phyloP scores from a whole-genome alignment of 2,113 vertebrate genomes.

The Chauna torquata region DNA sequence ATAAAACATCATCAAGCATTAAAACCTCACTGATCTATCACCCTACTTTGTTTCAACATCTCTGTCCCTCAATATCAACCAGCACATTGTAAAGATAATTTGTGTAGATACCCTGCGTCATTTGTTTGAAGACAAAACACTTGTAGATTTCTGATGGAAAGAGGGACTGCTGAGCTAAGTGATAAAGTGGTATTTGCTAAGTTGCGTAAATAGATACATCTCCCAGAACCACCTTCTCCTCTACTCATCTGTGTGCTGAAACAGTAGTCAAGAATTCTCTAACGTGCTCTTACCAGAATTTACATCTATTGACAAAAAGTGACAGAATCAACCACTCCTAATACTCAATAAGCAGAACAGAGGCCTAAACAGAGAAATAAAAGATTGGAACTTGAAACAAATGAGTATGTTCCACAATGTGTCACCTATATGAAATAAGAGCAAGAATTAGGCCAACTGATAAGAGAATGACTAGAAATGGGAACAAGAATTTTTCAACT shows the following conservation, averaged over 20 bases:
- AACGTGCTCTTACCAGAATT: not conserved
- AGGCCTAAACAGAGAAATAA: not conserved
- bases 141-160: not conserved
- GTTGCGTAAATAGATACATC: not conserved
- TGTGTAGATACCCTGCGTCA: not conserved
- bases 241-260: not conserved
- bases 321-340: not conserved
- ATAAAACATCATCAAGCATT: not conserved
- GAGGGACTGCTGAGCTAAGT: not conserved
- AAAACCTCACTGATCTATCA: not conserved
- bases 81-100: not conserved
- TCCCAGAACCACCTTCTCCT: not conserved
- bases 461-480: not conserved
- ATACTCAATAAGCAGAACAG: not conserved
- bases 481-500: not conserved
- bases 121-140: not conserved
- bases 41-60: not conserved
- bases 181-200: not conserved
- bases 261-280: not conserved
- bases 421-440: not conserved
- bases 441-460: not conserved
- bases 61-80: not conserved
- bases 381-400: not conserved
- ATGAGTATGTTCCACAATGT: not conserved
- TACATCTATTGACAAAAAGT: not conserved